Evolutionary conservation across 2,113 vertebrate species (phyloP).

Genomic region (Dromaius novaehollandiae): DNA sequence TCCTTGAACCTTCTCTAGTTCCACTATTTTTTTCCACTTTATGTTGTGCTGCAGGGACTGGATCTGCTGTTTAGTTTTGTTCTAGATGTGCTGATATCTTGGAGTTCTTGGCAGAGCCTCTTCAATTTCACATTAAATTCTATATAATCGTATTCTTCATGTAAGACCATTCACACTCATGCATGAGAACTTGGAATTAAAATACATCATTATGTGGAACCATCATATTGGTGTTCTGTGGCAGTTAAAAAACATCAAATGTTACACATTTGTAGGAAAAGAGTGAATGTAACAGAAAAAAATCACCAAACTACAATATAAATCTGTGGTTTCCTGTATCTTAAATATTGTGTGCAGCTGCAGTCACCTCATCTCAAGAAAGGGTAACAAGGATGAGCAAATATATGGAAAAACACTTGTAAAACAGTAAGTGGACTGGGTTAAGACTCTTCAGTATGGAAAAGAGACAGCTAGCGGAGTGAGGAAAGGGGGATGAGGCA

Average conservation of each 20-base stretch:
- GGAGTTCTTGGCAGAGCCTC: background rate
- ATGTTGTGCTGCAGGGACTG: background rate
- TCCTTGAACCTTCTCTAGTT: background rate
- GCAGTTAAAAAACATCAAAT: background rate
- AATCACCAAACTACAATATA: background rate
- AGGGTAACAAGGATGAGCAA: background rate
- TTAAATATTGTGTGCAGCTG: background rate
- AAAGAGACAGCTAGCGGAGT: background rate
- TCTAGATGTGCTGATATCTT: background rate
- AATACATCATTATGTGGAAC: background rate
- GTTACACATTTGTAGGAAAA: background rate
- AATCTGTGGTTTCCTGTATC: fast-evolving
- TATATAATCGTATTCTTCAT: background rate
- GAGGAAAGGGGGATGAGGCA: background rate
- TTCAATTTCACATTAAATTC: background rate
- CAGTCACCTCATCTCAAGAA: background rate
- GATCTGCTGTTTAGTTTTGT: background rate
- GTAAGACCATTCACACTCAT: background rate
- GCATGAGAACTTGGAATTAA: background rate
- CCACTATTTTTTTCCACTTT: background rate
- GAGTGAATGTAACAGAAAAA: background rate
- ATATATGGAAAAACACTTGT: background rate
- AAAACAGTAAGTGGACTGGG: background rate
- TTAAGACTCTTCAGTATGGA: background rate
- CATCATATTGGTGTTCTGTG: background rate